Conservation (phyloP, 2,797 vertebrate genomes). For the Clarias platycephalus region DNA sequence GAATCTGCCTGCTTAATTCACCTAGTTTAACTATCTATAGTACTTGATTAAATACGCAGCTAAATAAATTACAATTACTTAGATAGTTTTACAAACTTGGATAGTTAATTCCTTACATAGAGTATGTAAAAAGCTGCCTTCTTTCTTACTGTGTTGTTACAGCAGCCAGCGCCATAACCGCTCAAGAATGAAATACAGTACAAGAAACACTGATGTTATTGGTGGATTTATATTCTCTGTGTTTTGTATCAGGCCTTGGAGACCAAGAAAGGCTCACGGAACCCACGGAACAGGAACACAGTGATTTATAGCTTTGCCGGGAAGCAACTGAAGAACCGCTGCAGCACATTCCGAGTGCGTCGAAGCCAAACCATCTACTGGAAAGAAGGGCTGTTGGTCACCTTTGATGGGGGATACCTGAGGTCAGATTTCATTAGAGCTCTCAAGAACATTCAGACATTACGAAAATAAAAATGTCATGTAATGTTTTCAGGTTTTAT, state of each 20-base stretch:
- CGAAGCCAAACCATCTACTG: slow-evolving; percentile 97
- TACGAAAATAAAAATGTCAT: no score
- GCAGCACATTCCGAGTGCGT: slow-evolving; percentile 94
- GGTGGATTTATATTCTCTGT: not conserved
- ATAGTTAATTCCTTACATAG: not conserved
- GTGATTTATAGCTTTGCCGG: slow-evolving; percentile 91
- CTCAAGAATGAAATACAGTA: not conserved
- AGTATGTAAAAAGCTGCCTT: not conserved
- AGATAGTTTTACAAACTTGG: not conserved
- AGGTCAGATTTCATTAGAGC: slow-evolving; percentile 75
- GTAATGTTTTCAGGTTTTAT: not conserved
- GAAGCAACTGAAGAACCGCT: slow-evolving; percentile 83
- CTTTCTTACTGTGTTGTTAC: not conserved
- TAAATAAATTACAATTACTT: not conserved
- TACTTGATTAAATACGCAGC: not conserved
- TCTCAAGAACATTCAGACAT: not conserved
- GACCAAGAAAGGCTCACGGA: slow-evolving; percentile 76
- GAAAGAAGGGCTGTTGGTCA: slow-evolving; percentile 96
- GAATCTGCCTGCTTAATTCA: not conserved
- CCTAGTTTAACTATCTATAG: no score
- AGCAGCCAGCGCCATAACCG: not conserved
- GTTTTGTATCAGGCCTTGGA: slow-evolving; percentile 81
- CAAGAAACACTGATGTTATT: not conserved
- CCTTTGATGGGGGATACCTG: slow-evolving; percentile 94
- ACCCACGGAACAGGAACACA: slow-evolving; percentile 74